Conservation (phyloP, 1,140 invertebrate species). For the Drosophila dunni region DNA sequence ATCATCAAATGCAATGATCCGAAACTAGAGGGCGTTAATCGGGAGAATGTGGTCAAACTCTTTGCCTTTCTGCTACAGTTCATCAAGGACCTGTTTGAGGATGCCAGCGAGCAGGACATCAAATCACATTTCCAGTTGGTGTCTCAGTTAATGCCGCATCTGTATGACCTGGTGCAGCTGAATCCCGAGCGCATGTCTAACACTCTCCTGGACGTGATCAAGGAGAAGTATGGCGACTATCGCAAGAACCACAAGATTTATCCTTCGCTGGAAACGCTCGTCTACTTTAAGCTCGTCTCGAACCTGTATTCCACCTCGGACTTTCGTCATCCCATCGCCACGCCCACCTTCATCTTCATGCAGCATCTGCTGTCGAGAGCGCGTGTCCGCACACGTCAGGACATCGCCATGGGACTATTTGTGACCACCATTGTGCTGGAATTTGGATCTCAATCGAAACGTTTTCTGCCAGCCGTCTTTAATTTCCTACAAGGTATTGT, state of each 20-base stretch:
- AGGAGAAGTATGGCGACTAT: constrained; percentile 90
- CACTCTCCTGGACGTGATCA: constrained; percentile 89
- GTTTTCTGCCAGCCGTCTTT: constrained; percentile 91
- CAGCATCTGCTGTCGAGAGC: constrained; percentile 90
- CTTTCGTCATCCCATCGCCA: constrained; percentile 93
- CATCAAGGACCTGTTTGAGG: constrained; percentile 88
- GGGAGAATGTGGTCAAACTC: constrained; percentile 89
- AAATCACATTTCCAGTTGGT: constrained; percentile 87
- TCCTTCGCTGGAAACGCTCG: constrained; percentile 90
- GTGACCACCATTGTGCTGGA: constrained; percentile 90
- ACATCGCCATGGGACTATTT: constrained; percentile 92
- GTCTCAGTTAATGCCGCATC: constrained; percentile 87
- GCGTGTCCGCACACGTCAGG: constrained; percentile 87
- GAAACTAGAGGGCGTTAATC: constrained; percentile 90
- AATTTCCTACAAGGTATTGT: constrained; percentile 91
- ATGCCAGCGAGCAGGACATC: constrained; percentile 85
- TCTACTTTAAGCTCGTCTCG: constrained; percentile 92
- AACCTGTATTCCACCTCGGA: constrained; percentile 95
- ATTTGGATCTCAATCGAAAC: constrained; percentile 92
- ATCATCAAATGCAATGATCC: constrained; percentile 95
- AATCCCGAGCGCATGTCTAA: constrained; percentile 88
- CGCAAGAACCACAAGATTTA: constrained; percentile 87
- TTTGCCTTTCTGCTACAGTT: constrained; percentile 91
- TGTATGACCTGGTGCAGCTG: constrained; percentile 90
- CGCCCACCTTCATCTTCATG: constrained; percentile 93